These are phyloP conservation scores for Galeruca laticollis DNA, from an alignment of 2,888 invertebrate genomes.

Conservation along the genomic window DNA sequence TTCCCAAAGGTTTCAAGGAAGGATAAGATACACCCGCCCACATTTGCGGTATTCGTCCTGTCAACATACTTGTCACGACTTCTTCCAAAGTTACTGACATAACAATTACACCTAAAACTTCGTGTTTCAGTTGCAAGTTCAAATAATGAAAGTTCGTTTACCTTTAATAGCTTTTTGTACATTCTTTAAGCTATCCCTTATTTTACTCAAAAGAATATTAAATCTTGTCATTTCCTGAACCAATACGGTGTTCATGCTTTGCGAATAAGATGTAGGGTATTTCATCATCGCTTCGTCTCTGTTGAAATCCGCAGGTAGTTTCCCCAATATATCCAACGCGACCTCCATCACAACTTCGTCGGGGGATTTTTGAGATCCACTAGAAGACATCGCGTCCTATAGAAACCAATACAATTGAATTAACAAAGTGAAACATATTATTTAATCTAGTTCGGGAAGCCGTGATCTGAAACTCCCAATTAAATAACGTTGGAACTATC, in stretches of 20 bases:
- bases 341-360: constrained; percentile 86
- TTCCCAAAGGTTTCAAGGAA: constrained; percentile 89
- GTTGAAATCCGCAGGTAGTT: constrained; percentile 80
- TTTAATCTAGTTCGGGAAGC: neutral
- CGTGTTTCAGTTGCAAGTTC: neutral
- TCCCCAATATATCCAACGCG: constrained; percentile 81
- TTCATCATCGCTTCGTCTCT: constrained; percentile 75
- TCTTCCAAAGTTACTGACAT: constrained; percentile 89
- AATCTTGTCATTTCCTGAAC: constrained; percentile 89
- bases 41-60: constrained; percentile 83
- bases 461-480: no score
- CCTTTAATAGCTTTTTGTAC: constrained; percentile 91
- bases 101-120: constrained; percentile 80
- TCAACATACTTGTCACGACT: constrained; percentile 84
- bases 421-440: constrained; percentile 1
- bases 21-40: constrained; percentile 93
- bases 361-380: constrained; percentile 74
- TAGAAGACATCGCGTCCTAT: constrained; percentile 75
- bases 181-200: constrained; percentile 80
- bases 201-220: constrained; percentile 79
- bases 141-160: constrained; percentile 61
- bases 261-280: constrained; percentile 82
- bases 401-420: neutral
- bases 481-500: no score
- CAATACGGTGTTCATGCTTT: constrained; percentile 95